phyloP scores from a whole-genome alignment of 2,113 vertebrate genomes.

The Trachemys scripta region DNA sequence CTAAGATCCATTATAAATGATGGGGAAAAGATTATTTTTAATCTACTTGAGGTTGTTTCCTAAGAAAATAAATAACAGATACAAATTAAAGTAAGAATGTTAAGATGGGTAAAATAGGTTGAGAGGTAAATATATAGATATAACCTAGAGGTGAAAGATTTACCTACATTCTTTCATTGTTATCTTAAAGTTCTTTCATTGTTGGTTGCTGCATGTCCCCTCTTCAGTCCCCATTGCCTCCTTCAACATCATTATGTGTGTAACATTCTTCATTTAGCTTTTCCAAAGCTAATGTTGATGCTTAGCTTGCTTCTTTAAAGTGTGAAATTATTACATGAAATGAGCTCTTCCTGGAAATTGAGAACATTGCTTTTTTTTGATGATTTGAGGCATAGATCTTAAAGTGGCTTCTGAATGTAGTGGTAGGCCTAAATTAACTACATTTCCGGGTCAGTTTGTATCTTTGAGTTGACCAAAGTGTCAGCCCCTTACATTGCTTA shows the following conservation, averaged over 20 bases:
- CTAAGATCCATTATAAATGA: neutral
- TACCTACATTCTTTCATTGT: neutral
- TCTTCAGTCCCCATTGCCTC: neutral
- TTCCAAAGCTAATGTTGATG: neutral
- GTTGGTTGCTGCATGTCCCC: neutral
- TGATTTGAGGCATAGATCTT: constrained; percentile 11
- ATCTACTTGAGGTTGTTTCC: neutral
- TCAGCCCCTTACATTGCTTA: neutral
- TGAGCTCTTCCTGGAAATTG: neutral
- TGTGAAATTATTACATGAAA: neutral
- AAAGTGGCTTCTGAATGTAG: neutral
- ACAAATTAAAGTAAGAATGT: neutral
- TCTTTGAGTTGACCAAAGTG: constrained; percentile 26
- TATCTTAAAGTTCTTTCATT: neutral
- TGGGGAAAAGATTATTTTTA: neutral
- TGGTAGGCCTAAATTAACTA: neutral
- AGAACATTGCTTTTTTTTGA: neutral
- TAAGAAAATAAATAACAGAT: neutral
- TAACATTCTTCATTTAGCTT: neutral
- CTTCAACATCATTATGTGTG: neutral
- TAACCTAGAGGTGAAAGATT: neutral
- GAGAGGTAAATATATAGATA: neutral
- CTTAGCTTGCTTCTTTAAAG: neutral
- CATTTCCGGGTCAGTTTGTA: neutral
- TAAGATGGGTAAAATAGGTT: neutral